phyloP scores from a whole-genome alignment of 23 tunicate genomes.

The Oikopleura dioica region DNA sequence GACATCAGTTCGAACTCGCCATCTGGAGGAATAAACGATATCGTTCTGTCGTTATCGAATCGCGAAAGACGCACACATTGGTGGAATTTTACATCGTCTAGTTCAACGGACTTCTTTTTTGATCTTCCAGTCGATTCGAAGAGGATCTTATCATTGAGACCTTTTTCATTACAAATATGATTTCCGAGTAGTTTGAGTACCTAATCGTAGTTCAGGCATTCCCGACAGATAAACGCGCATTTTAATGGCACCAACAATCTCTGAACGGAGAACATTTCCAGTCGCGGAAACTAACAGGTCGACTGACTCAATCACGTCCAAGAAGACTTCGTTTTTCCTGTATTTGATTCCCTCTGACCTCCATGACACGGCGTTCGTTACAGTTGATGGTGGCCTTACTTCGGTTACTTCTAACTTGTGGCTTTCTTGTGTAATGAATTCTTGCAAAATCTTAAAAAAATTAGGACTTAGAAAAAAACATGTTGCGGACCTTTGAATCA shows the following conservation, averaged over 20 bases:
- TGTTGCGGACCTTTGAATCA: conserved; percentile 38
- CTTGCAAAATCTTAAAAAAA: neutral
- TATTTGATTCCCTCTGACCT: conserved; percentile 80
- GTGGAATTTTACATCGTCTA: conserved; percentile 95
- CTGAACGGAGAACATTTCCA: conserved; percentile 83
- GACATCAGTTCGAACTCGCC: conserved; percentile 95
- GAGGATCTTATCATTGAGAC: conserved; percentile 65
- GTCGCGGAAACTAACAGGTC: conserved; percentile 69
- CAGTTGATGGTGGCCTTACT: conserved; percentile 92
- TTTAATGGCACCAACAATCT: conserved; percentile 85
- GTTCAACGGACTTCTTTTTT: conserved; percentile 86
- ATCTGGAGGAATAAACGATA: conserved; percentile 91
- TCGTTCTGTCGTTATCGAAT: conserved; percentile 85
- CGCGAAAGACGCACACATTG: conserved; percentile 80
- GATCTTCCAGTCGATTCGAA: conserved; percentile 86
- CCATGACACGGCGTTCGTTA: conserved; percentile 94
- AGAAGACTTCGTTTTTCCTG: conserved; percentile 80
- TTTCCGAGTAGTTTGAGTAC: no score
- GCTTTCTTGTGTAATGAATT: conserved; percentile 81
- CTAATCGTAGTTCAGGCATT: conserved; percentile 80
- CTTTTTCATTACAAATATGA: no score
- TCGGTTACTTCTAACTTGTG: conserved; percentile 68
- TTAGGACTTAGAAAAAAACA: neutral
- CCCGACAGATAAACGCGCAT: conserved; percentile 94
- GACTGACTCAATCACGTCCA: conserved; percentile 89